Conservation (phyloP, 2,113 vertebrate genomes). For the Falco punctatus region DNA sequence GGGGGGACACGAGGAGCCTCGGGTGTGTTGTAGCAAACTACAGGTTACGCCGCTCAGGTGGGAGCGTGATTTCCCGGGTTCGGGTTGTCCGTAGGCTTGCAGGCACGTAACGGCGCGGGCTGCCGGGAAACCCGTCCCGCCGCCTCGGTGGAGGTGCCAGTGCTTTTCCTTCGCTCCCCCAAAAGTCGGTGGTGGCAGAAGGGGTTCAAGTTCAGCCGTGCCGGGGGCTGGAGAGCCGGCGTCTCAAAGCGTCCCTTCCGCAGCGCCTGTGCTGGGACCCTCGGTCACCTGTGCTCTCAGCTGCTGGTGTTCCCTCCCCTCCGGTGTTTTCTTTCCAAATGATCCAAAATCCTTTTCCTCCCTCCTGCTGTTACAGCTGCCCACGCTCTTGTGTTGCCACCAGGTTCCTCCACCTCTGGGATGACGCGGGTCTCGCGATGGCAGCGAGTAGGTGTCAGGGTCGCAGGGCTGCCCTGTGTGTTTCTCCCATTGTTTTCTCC, state of each 20-base stretch:
- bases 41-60: background rate
- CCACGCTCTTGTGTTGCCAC: background rate
- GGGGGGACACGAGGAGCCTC: background rate
- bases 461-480: background rate
- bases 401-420: background rate
- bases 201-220: background rate
- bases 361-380: background rate
- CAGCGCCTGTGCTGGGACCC: background rate
- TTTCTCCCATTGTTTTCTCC: background rate
- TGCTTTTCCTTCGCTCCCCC: background rate
- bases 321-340: background rate
- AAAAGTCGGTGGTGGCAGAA: too few relatives aligned
- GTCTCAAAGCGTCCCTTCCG: accelerated
- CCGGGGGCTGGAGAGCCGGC: background rate
- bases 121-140: background rate
- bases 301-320: background rate
- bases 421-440: accelerated
- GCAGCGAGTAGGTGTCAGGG: background rate
- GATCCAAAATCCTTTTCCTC: background rate
- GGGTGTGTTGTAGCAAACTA: background rate
- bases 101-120: accelerated
- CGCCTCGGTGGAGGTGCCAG: background rate
- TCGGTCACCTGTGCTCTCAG: background rate
- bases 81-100: background rate
- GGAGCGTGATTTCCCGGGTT: background rate